Percentiles rank a stretch among this genome's conserved stretches.
Conservation (phyloP, 2,888 invertebrate species). For the Mesochorus sp. region DNA sequence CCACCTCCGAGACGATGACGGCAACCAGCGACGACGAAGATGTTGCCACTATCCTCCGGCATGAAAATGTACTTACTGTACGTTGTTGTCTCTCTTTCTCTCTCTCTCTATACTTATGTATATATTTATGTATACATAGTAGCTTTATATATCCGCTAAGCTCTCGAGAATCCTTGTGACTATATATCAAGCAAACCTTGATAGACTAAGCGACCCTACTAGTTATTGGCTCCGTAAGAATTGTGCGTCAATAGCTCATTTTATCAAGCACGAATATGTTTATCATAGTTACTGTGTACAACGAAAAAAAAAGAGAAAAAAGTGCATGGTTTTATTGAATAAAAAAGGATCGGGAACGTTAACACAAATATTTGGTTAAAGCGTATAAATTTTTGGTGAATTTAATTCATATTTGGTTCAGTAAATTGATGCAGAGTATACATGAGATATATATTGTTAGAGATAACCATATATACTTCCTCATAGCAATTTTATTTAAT, state of each 20-base stretch:
- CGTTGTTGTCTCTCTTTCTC: not conserved
- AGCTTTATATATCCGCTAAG: not conserved
- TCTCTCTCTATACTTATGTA: constrained; percentile 1
- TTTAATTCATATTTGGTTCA: not conserved
- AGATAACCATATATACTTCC: not conserved
- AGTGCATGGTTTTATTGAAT: not conserved
- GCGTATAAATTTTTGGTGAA: not conserved
- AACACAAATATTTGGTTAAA: not conserved
- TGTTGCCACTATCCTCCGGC: constrained; percentile 59
- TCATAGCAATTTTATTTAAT: too few species aligned
- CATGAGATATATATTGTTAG: not conserved
- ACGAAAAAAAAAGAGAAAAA: not conserved
- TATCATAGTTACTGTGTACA: not conserved
- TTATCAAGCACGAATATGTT: not conserved
- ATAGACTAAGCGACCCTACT: not conserved
- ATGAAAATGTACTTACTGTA: constrained; percentile 67
- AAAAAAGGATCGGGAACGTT: not conserved
- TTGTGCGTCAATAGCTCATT: not conserved
- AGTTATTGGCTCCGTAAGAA: constrained; percentile 5
- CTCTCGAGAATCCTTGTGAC: constrained; percentile 31
- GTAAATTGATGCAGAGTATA: not conserved
- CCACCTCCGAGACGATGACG: constrained; percentile 63
- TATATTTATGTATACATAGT: too few species aligned
- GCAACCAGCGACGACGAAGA: constrained; percentile 65
- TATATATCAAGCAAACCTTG: constrained; percentile 4